Conservation (phyloP, 1,140 invertebrate species). For the Ladona fulva region DNA sequence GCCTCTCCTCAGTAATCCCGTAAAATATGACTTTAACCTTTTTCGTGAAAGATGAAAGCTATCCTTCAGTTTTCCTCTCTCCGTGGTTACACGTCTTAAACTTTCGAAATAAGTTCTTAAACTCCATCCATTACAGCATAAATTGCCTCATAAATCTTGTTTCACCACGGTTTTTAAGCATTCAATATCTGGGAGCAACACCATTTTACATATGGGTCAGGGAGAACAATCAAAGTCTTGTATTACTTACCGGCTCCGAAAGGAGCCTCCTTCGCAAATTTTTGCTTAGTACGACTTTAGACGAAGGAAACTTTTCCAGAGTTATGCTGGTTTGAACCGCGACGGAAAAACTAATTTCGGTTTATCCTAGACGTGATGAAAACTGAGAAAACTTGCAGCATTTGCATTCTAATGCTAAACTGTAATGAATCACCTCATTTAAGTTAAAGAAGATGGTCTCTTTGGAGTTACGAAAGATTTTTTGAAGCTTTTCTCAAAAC, state of each 20-base stretch:
- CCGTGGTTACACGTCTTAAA: not conserved
- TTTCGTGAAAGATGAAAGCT: not conserved
- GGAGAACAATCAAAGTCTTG: not conserved
- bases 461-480: too few relatives aligned
- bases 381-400: too few relatives aligned
- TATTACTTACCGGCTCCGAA: not conserved
- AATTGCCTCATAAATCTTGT: not conserved
- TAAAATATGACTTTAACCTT: constrained; percentile 10
- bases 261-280: too few relatives aligned
- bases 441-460: too few relatives aligned
- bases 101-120: not conserved
- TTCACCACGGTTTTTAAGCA: not conserved
- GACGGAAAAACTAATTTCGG: too few relatives aligned
- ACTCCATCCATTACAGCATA: not conserved
- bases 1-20: not conserved
- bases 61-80: not conserved
- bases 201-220: not conserved
- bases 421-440: too few relatives aligned
- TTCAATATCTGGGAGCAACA: not conserved
- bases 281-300: too few relatives aligned
- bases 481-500: too few relatives aligned
- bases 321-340: too few relatives aligned
- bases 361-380: too few relatives aligned
- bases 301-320: too few relatives aligned
- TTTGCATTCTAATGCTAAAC: too few relatives aligned